Evolutionary conservation across 2,113 vertebrate species (phyloP), one percentile per base, ranked within the genome.

Genomic region (Odontesthes bonariensis): DNA sequence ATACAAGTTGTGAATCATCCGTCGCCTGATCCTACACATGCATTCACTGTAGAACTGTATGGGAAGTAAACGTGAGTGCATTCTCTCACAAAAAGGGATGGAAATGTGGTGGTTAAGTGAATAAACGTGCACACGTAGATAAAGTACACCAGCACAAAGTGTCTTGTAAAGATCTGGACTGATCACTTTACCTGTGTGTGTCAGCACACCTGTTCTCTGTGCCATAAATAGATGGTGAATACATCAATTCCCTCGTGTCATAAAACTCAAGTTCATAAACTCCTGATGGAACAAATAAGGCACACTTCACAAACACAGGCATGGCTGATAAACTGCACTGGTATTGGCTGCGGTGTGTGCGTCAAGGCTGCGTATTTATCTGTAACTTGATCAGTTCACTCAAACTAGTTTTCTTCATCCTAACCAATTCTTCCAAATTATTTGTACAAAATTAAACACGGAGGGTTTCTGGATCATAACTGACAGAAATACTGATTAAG

Each of bases 221-320:
- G 82, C 77, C 89, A 90, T 86, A 88, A 83, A 87, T 91, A 91
- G 35, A 10, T 38, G 10, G 35, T 38, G 6, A 6, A 38, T 38
- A 6, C 35, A 3, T 70, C 65, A 71, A 65, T 60, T 87, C 76
- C 80, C 81, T 38, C 1, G 59, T 72, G 75, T 73, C 68, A 71
- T 42, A 38, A 75, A 71, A 62, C 66, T 67, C 62, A 75, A 66
- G 33, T 69, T 77, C 62, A 84, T 78, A 49, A 44, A 44, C 27
- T 27, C 27, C 27, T 27, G 27, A 27, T 27, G 3, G 27, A 27
- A 3, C 27, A 27, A 27, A 27, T 27, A 27, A 27, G 27, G 27
- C 27, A 27, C 27, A 27, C 27, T 27, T 27, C 27, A 27, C 27
- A 27, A 27, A 27, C 27, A 27, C 27, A 3, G 35, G 5, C 35